Base-by-base conservation (phyloP, 2,113 vertebrate genomes). In the Bostrychus sinensis region DNA sequence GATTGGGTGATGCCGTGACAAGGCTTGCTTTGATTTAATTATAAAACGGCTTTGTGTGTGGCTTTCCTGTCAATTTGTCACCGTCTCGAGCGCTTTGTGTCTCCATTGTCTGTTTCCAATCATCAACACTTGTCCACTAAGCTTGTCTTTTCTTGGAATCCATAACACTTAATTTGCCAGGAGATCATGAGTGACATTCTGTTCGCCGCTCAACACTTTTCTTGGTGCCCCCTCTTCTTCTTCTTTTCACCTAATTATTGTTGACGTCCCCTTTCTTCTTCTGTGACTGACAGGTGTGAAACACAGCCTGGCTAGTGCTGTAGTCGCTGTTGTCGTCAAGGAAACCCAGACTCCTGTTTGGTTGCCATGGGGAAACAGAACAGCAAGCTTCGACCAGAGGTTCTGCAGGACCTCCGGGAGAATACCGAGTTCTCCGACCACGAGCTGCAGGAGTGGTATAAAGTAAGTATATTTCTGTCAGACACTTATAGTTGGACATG, bases 371-470 rank as follows among this genome's bases (percentile, higher is more conserved):
- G 97, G 81, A 99, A 99, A 87, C 97, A 99, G 89, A 99, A 99
- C 92, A 99, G 97, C 94, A 99, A 99, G 77, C 93, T 99, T 46
- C 92, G 97, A 53, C 97, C 97, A 0, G 97, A 99, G 93, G 95
- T 98, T 95, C 93, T 99, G 48, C 95, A 97, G 87, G 97, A 99
- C 89, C 94, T 99, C 73, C 91, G 96, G 62, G 97, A 98, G 89
- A 99, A 98, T 88, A 99, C 97, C 0, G 96, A 99, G 83, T 99
- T 99, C 91, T 96, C 97, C 0, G 97, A 99, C 77, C 93, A 99
- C 62, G 97, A 99, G 92, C 92, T 99, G 54, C 97, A 99, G 89
- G 96, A 98, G 72, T 99, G 97, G 97, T 99, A 99, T 91, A 99
- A 93, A 90, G 92, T 92, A 58, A 12, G 43, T 3, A 10, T 2